phyloP scores from a whole-genome alignment of 35 echinoderm and acorn worm species.

The Apostichopus californicus region DNA sequence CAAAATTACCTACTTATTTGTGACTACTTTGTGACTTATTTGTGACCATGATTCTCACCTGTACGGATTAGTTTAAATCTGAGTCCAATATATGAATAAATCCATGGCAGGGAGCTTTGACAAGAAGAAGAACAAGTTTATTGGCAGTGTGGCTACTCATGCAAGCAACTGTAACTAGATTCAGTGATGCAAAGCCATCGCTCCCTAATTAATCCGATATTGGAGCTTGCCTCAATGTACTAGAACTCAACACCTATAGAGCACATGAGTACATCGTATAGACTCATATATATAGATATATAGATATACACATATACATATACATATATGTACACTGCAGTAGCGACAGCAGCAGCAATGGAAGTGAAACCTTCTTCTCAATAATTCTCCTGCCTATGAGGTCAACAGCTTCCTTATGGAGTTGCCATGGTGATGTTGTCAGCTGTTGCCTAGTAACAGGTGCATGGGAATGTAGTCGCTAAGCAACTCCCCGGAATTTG shows the following conservation, averaged over 20 bases:
- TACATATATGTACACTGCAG: not conserved
- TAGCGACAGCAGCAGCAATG: not conserved
- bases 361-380: slow-evolving; percentile 8
- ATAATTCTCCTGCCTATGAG: slow-evolving; percentile 31
- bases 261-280: no score
- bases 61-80: no score
- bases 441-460: slow-evolving; percentile 50
- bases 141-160: not conserved
- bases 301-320: not conserved
- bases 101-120: no score
- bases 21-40: no score
- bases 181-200: slow-evolving; percentile 14
- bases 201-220: not conserved
- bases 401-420: slow-evolving; percentile 51
- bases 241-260: not conserved
- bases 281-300: no score
- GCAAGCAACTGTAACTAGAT: slow-evolving; percentile 12
- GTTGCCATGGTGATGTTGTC: slow-evolving; percentile 56
- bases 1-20: no score
- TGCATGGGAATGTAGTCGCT: slow-evolving; percentile 48
- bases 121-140: not conserved
- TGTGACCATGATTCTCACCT: no score
- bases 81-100: no score
- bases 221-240: not conserved
- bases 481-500: slow-evolving; percentile 43